phyloP scores from a whole-genome alignment of 2,888 invertebrate genomes.

The Spisula subtruncata region DNA sequence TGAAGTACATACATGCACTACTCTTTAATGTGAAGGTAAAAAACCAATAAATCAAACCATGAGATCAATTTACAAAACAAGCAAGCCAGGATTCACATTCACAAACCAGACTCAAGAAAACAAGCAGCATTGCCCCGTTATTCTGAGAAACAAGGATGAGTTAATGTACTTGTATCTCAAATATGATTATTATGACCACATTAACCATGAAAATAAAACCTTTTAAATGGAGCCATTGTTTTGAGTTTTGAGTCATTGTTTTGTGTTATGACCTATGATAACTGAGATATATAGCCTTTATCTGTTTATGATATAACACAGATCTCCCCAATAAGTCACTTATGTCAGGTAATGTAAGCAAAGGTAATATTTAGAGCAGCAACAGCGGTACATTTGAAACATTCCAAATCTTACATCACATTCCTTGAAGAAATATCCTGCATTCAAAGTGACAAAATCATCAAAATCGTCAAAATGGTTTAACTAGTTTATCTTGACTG shows the following conservation, averaged over 20 bases:
- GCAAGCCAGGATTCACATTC: background rate
- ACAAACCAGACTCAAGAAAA: background rate
- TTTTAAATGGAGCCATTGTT: background rate
- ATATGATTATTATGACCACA: background rate
- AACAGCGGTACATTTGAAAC: background rate
- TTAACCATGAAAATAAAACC: background rate
- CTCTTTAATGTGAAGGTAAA: background rate
- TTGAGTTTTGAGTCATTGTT: background rate
- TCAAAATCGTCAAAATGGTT: background rate
- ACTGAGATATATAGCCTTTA: background rate
- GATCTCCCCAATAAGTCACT: background rate
- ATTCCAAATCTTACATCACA: background rate
- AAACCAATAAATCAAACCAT: background rate
- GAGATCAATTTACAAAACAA: background rate
- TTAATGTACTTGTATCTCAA: background rate
- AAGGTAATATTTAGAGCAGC: background rate
- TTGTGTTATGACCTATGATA: background rate
- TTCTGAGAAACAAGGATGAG: background rate
- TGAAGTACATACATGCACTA: background rate
- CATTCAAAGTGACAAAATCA: background rate
- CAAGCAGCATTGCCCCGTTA: background rate
- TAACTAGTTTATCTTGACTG: background rate
- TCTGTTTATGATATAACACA: conserved; percentile 2
- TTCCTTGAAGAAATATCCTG: background rate
- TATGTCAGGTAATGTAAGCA: background rate